Conservation (phyloP, 92 coral and sea anemone species). For the Isaurus tuberculatus region DNA sequence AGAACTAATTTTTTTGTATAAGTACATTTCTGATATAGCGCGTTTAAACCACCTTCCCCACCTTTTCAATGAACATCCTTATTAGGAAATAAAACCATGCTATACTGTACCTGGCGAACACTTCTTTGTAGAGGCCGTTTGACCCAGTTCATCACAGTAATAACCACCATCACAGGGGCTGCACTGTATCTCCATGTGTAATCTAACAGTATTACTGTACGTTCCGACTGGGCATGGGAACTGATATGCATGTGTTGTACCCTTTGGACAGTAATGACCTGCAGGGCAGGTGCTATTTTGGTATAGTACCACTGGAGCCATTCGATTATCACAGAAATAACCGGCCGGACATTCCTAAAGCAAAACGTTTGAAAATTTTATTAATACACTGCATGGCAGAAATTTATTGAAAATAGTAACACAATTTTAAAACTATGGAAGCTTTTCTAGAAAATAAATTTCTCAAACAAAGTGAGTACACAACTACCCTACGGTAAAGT, state of each 20-base stretch:
- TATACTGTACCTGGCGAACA: slow-evolving; percentile 82
- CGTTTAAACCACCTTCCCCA: no score
- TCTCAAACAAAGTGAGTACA: no score
- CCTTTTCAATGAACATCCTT: no score
- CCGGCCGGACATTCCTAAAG: slow-evolving; percentile 88
- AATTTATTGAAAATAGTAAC: background rate
- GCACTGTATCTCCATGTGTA: slow-evolving; percentile 68
- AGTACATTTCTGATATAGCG: no score
- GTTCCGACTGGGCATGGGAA: slow-evolving; percentile 93
- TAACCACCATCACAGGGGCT: slow-evolving; percentile 95
- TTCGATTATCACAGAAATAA: slow-evolving; percentile 91
- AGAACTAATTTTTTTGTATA: no score
- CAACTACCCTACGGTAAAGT: no score
- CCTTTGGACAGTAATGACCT: slow-evolving; percentile 88
- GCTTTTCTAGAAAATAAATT: no score
- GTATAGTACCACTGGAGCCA: slow-evolving; percentile 87
- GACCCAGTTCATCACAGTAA: slow-evolving; percentile 94
- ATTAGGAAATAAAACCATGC: no score
- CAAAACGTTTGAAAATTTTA: background rate
- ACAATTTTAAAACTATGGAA: no score
- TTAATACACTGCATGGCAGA: background rate
- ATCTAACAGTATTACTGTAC: slow-evolving; percentile 82
- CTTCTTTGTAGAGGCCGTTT: slow-evolving; percentile 75
- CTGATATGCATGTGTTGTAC: slow-evolving; percentile 78
- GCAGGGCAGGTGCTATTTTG: slow-evolving; percentile 96